Conservation (phyloP, 2,113 vertebrate genomes). For the Phylloscopus whistleri region DNA sequence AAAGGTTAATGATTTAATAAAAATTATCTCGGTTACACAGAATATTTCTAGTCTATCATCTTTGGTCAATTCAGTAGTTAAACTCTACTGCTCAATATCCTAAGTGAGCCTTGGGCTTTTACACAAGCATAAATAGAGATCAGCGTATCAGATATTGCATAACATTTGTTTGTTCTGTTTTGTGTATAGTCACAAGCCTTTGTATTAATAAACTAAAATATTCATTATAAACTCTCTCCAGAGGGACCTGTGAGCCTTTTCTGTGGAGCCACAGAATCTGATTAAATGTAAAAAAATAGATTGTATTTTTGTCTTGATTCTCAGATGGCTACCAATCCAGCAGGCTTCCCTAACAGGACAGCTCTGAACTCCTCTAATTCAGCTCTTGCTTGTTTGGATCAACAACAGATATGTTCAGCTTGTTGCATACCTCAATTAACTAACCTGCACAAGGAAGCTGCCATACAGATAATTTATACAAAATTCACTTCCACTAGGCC, state of each 20-base stretch:
- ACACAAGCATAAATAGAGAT: neutral
- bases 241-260: constrained; percentile 23
- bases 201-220: constrained; percentile 75
- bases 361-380: constrained; percentile 53
- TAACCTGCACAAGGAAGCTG: neutral
- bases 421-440: neutral
- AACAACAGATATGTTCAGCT: constrained; percentile 23
- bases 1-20: neutral
- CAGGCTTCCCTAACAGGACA: neutral
- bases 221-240: constrained; percentile 67
- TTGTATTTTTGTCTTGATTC: neutral
- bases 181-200: constrained; percentile 43
- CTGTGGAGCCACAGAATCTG: constrained; percentile 74
- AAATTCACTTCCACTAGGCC: neutral
- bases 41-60: neutral
- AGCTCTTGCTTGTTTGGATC: constrained; percentile 64
- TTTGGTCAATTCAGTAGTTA: neutral
- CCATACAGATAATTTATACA: neutral
- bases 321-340: neutral
- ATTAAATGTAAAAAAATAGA: constrained; percentile 57
- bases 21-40: neutral
- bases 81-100: neutral
- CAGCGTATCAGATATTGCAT: neutral
- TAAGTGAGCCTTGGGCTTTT: neutral
- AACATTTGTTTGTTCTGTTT: constrained; percentile 44